Percentiles rank a stretch among this genome's conserved stretches.
These are phyloP conservation scores for Chelonia mydas DNA, from an alignment of 2,797 vertebrate species.

Conservation along the genomic window DNA sequence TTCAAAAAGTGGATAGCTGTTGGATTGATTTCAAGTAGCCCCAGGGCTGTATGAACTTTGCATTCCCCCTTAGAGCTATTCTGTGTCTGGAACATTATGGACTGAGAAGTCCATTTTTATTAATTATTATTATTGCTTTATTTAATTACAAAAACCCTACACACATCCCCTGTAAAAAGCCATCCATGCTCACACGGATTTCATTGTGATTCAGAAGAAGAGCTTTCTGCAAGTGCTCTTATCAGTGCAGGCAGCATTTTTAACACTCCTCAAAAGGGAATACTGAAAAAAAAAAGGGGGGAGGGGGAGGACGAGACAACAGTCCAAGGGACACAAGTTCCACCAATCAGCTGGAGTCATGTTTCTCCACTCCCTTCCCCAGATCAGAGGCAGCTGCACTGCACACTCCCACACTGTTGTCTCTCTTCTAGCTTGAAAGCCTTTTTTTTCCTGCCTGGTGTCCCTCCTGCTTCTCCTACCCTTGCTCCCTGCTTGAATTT, in stretches of 20 bases:
- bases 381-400: background rate
- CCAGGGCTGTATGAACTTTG: background rate
- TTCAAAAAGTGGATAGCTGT: background rate
- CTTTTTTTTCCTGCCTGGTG: background rate
- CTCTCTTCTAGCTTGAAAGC: background rate
- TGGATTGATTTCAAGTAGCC: conserved; percentile 8
- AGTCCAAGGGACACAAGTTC: background rate
- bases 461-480: background rate
- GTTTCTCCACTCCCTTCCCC: background rate
- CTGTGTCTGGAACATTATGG: background rate
- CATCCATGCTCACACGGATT: background rate
- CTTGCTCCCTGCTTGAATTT: background rate
- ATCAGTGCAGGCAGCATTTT: background rate
- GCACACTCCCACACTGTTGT: background rate
- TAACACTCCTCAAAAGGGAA: background rate
- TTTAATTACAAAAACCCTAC: background rate
- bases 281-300: background rate
- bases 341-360: background rate
- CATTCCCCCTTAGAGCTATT: background rate
- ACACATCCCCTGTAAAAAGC: background rate
- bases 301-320: background rate
- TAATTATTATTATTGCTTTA: background rate
- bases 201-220: background rate
- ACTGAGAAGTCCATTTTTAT: background rate
- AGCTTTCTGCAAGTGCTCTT: background rate